Conservation (phyloP, 2,888 invertebrate genomes). For the Campoplex nolae region DNA sequence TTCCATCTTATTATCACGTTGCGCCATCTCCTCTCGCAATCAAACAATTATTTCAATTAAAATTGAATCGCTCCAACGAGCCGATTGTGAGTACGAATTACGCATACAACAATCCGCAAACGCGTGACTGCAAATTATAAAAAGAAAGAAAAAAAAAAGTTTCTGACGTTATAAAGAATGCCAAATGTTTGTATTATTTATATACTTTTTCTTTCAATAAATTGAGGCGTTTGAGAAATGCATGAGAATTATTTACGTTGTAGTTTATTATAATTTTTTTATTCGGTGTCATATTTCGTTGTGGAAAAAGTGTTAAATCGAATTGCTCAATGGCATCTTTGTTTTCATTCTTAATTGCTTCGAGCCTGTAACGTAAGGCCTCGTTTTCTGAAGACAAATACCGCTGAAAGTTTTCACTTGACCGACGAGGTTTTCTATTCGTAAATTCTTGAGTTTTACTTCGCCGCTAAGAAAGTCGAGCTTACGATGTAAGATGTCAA, state of each 20-base stretch:
- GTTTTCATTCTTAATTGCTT: slow-evolving; percentile 62
- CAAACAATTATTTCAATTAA: slow-evolving; percentile 29
- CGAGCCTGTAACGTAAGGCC: slow-evolving; percentile 68
- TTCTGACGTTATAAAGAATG: neutral
- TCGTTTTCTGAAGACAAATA: slow-evolving; percentile 56
- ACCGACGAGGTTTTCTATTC: slow-evolving; percentile 79
- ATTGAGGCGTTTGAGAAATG: neutral
- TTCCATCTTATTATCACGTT: neutral
- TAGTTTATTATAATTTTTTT: neutral
- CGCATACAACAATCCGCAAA: neutral
- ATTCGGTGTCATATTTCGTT: neutral
- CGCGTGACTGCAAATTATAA: slow-evolving; percentile 33
- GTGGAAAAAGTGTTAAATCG: slow-evolving; percentile 9
- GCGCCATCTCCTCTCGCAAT: neutral
- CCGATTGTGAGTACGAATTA: slow-evolving; percentile 2
- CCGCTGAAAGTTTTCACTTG: slow-evolving; percentile 53
- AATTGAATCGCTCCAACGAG: slow-evolving; percentile 33
- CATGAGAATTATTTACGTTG: neutral
- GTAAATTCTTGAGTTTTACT: slow-evolving; percentile 87
- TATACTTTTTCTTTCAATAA: neutral
- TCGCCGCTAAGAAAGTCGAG: slow-evolving; percentile 87
- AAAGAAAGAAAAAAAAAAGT: neutral
- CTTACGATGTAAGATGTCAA: slow-evolving; percentile 86
- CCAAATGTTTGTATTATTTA: neutral
- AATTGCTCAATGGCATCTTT: slow-evolving; percentile 19